These are phyloP conservation scores for Laticauda colubrina DNA, from an alignment of 2,113 vertebrate species.

Conservation along the genomic window DNA sequence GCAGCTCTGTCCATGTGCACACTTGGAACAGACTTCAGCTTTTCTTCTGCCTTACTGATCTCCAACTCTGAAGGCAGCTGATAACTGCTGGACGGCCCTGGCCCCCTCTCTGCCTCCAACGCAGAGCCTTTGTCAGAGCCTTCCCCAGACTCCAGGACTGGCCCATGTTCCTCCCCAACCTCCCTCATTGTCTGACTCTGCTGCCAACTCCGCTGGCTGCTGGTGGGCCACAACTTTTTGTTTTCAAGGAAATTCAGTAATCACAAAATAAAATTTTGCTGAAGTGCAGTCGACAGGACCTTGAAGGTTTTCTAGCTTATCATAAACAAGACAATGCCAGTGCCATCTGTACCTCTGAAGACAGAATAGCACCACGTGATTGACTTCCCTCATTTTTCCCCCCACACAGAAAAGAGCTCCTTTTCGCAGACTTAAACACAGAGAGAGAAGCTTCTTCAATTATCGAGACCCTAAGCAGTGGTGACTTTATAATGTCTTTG, in stretches of 20 bases:
- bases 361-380: accelerated
- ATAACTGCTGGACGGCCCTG: too few species aligned
- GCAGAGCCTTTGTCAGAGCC: too few species aligned
- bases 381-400: neutral
- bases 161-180: too few species aligned
- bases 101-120: too few species aligned
- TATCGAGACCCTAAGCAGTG: neutral
- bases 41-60: too few species aligned
- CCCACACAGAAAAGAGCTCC: neutral
- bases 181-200: too few species aligned
- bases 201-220: too few species aligned
- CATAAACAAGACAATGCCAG: neutral
- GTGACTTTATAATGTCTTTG: neutral
- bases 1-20: too few species aligned
- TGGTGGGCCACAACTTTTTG: neutral
- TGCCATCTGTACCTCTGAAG: neutral
- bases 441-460: neutral
- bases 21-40: too few species aligned
- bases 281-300: neutral
- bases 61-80: too few species aligned
- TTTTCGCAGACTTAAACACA: neutral
- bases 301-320: neutral
- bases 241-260: neutral
- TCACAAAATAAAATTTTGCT: neutral
- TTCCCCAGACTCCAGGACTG: too few species aligned